Evolutionary conservation across 2,888 invertebrate genomes (phyloP), one percentile per base, ranked within the genome.

Genomic region (Zaprionus lineosus): DNA sequence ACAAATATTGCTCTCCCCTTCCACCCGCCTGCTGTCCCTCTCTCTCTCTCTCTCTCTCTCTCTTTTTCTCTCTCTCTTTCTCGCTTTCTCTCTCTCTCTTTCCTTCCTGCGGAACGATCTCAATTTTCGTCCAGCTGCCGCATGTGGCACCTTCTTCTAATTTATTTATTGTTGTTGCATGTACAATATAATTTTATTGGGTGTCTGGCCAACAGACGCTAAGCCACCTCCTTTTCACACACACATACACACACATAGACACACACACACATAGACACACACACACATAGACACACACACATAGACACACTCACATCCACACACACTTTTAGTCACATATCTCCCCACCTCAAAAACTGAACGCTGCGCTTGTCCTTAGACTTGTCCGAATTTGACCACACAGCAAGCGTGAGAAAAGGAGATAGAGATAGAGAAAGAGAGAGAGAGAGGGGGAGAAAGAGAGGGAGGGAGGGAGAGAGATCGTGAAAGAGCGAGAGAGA

Each of bases 61-160:
- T 15, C 34, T 5, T 8, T 15, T 15, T 8, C 11, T 26, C 12
- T 7, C 9, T 1, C 9, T 8, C 7, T 21, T 4, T 31, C 11
- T 33, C 36, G 1, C 12, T 7, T 1, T 16, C 36, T 1, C 4
- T 31, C 24, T 33, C n/a, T n/a, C n/a, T n/a, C n/a, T n/a, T n/a
- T n/a, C n/a, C n/a, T n/a, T n/a, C n/a, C n/a, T n/a, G n/a, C n/a
- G n/a, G n/a, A 40, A n/a, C 43, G 18, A 33, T 55, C 62, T 53
- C 24, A 47, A 46, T 36, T 55, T 37, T 37, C 29, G 33, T 39
- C 39, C 69, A 50, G 69, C 68, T 52, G 68, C 31, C 43, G 36
- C 52, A n/a, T 73, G 64, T 46, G 63, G 64, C 84, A 86, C 84
- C 86, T 78, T 78, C 77, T 72, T 76, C 84, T 78, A 85, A 78